Conservation (phyloP, 2,113 vertebrate species). For the Parotia lawesii region DNA sequence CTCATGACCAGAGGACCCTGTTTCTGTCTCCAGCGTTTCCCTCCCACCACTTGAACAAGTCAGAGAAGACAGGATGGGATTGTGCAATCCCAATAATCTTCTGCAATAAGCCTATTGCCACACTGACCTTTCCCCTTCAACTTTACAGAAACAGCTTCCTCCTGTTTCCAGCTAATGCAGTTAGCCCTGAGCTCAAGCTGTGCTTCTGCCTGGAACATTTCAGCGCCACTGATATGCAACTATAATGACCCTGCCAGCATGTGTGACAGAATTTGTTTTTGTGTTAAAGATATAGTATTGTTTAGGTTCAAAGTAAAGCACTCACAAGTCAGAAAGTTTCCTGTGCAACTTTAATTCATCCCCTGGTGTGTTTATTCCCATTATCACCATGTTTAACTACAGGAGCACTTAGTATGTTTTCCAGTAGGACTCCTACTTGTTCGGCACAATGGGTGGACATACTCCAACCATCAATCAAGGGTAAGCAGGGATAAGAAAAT, state of each 20-base stretch:
- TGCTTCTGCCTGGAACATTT: conserved; percentile 51
- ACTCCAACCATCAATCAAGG: conserved; percentile 19
- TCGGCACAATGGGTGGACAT: not conserved
- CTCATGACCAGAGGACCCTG: not conserved
- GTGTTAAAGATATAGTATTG: conserved; percentile 18
- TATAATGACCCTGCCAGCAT: conserved; percentile 17
- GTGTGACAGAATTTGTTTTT: conserved; percentile 40
- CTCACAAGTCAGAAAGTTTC: conserved; percentile 37
- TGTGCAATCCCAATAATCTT: not conserved
- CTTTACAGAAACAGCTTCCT: conserved; percentile 37
- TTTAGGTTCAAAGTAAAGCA: conserved; percentile 41
- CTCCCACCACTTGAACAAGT: not conserved
- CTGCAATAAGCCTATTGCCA: conserved; percentile 4
- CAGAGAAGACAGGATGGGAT: not conserved
- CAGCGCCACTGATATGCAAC: conserved; percentile 21
- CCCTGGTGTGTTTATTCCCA: conserved; percentile 40
- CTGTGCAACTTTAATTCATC: conserved; percentile 19
- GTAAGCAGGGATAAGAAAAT: conserved; percentile 1
- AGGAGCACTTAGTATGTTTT: conserved; percentile 28
- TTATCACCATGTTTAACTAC: conserved; percentile 44
- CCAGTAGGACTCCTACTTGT: conserved; percentile 20
- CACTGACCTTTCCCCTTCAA: conserved; percentile 39
- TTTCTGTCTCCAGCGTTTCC: not conserved
- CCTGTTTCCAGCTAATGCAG: not conserved
- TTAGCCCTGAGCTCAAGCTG: conserved; percentile 14